A percentile compares a stretch with the other conserved stretches of the same genome.
Evolutionary conservation across 2,797 vertebrate genomes (phyloP).

Genomic region (Tenualosa thibaudeaui): DNA sequence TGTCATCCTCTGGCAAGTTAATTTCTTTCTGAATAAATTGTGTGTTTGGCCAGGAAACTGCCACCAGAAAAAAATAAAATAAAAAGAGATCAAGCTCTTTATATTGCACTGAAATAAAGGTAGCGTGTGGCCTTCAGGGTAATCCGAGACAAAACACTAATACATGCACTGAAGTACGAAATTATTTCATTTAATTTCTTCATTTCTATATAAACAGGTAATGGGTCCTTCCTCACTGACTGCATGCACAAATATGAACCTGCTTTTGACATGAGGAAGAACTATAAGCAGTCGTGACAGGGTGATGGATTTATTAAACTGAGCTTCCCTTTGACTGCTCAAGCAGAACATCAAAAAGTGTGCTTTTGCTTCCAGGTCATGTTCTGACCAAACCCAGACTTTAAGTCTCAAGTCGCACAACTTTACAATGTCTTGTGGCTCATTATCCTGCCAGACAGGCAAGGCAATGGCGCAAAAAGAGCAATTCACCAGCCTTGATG

Average conservation of each 20-base stretch:
- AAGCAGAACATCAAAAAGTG: background rate
- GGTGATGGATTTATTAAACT: background rate
- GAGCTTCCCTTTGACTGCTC: background rate
- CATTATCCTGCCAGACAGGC: background rate
- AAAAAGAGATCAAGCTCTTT: background rate
- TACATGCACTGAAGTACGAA: background rate
- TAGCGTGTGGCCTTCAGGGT: background rate
- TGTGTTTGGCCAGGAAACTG: background rate
- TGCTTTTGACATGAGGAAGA: background rate
- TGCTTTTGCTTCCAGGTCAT: background rate
- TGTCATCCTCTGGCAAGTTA: background rate
- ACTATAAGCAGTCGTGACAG: background rate
- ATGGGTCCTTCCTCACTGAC: no score
- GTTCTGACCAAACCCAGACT: background rate
- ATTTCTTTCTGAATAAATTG: background rate
- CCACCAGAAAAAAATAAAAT: background rate
- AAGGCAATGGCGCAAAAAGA: background rate
- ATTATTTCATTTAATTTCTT: background rate
- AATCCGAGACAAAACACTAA: conserved; percentile 9
- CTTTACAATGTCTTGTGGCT: background rate
- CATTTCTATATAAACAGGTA: no score
- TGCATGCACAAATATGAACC: background rate
- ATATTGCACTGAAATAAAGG: background rate
- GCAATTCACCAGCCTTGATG: background rate
- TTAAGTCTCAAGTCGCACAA: background rate